Conservation (phyloP, 2,113 vertebrate genomes). For the Nothobranchius furzeri region DNA sequence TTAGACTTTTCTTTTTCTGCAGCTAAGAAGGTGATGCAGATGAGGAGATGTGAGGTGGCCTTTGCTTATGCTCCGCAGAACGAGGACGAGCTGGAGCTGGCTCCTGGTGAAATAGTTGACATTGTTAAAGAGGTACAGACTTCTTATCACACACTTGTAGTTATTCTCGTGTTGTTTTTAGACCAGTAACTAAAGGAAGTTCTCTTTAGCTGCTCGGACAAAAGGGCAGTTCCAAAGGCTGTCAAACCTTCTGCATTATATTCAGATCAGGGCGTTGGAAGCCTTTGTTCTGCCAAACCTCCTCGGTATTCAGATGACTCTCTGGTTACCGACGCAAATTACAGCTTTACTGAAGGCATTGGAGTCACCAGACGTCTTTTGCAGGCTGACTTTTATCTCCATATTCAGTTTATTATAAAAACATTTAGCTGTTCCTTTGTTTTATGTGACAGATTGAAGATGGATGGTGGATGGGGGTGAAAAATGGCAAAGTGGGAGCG, state of each 20-base stretch:
- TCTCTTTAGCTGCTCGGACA: background rate
- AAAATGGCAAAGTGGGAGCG: slow-evolving; percentile 83
- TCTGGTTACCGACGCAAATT: background rate
- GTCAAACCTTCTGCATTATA: slow-evolving; percentile 1
- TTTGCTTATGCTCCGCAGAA: slow-evolving; percentile 77
- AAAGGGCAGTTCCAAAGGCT: background rate
- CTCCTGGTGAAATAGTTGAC: slow-evolving; percentile 82
- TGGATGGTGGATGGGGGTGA: slow-evolving; percentile 90
- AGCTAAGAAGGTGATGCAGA: slow-evolving; percentile 65
- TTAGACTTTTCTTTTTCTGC: slow-evolving; percentile 6
- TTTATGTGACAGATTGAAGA: slow-evolving; percentile 85
- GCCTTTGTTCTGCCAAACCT: background rate
- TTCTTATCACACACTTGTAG: background rate
- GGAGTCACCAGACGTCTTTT: no score
- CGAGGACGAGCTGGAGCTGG: slow-evolving; percentile 82
- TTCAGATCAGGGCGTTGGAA: slow-evolving; percentile 10
- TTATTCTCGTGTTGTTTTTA: background rate
- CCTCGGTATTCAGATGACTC: background rate
- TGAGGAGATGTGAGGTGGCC: slow-evolving; percentile 81
- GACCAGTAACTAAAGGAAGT: background rate
- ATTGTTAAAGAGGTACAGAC: slow-evolving; percentile 79
- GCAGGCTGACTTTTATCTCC: no score
- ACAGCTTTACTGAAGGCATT: no score
- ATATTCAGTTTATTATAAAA: no score
- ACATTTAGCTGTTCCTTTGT: background rate